Evolutionary conservation across 2,797 vertebrate genomes (phyloP).

Genomic region (Parotocinclus haroldoi): DNA sequence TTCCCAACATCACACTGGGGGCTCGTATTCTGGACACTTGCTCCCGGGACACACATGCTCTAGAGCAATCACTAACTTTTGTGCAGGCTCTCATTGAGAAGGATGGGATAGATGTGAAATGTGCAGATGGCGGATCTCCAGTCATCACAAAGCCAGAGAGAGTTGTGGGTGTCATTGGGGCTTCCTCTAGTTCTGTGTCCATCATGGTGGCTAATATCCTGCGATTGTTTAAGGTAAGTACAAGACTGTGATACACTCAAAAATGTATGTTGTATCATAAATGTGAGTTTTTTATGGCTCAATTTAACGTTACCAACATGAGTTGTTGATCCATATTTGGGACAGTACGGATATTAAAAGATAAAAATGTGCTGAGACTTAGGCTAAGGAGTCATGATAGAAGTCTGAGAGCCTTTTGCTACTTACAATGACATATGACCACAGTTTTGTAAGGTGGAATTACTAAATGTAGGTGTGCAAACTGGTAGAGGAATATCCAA

Average conservation of each 20-base stretch:
- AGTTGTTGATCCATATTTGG: too few species aligned
- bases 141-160: slow-evolving; percentile 94
- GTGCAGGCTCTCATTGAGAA: slow-evolving; percentile 97
- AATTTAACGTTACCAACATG: too few species aligned
- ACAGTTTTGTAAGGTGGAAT: too few species aligned
- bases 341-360: too few species aligned
- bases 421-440: too few species aligned
- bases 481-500: too few species aligned
- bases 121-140: slow-evolving; percentile 85
- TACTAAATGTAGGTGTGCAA: too few species aligned
- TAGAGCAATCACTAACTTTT: slow-evolving; percentile 98
- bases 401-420: too few species aligned
- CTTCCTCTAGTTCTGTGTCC: slow-evolving; percentile 94
- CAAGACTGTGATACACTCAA: not conserved
- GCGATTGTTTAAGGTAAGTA: slow-evolving; percentile 91
- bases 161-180: slow-evolving; percentile 93
- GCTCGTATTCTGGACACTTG: slow-evolving; percentile 96
- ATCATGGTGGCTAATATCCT: slow-evolving; percentile 99
- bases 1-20: slow-evolving; percentile 96
- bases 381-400: too few species aligned
- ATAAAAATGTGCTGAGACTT: too few species aligned
- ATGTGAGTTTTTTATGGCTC: too few species aligned
- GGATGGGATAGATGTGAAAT: slow-evolving; percentile 93
- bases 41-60: slow-evolving; percentile 92
- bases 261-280: too few species aligned